Conservation (phyloP, 2,888 invertebrate species). For the Rhodophaea formosa region DNA sequence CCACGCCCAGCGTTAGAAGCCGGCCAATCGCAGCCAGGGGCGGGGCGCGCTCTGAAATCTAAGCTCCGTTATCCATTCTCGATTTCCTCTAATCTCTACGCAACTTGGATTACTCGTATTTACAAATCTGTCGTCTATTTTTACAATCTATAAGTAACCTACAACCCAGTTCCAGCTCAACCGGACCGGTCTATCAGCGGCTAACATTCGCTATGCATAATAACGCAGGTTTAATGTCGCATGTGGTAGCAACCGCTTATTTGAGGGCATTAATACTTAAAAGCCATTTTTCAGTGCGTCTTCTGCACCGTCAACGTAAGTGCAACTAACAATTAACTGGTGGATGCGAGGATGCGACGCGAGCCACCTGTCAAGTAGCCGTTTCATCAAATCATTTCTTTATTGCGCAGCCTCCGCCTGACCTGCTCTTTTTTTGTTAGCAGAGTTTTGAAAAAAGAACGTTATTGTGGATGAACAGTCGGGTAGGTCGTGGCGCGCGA, state of each 20-base stretch:
- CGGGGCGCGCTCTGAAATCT: slow-evolving; percentile 67
- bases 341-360: slow-evolving; percentile 65
- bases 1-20: slow-evolving; percentile 67
- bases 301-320: slow-evolving; percentile 55
- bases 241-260: slow-evolving; percentile 63
- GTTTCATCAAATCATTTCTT: slow-evolving; percentile 80
- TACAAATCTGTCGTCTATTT: slow-evolving; percentile 25
- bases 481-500: slow-evolving; percentile 79
- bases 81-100: slow-evolving; percentile 25
- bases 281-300: slow-evolving; percentile 71
- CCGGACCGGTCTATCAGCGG: slow-evolving; percentile 39
- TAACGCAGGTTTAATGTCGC: slow-evolving; percentile 61
- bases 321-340: slow-evolving; percentile 69
- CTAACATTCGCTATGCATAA: slow-evolving; percentile 51
- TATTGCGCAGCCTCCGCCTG: slow-evolving; percentile 71
- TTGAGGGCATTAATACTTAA: slow-evolving; percentile 72
- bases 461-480: slow-evolving; percentile 65
- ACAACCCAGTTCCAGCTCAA: slow-evolving; percentile 16
- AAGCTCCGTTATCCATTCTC: slow-evolving; percentile 40
- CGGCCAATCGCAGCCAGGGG: slow-evolving; percentile 69
- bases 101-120: slow-evolving; percentile 11
- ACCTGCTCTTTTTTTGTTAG: slow-evolving; percentile 68
- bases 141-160: slow-evolving; percentile 22
- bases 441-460: slow-evolving; percentile 70
- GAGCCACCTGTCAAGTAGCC: slow-evolving; percentile 76